A percentile compares a stretch with the other conserved stretches of the same genome.
These are phyloP conservation scores for Ursus arctos DNA, from an alignment of 2,113 vertebrate genomes.

Conservation along the genomic window DNA sequence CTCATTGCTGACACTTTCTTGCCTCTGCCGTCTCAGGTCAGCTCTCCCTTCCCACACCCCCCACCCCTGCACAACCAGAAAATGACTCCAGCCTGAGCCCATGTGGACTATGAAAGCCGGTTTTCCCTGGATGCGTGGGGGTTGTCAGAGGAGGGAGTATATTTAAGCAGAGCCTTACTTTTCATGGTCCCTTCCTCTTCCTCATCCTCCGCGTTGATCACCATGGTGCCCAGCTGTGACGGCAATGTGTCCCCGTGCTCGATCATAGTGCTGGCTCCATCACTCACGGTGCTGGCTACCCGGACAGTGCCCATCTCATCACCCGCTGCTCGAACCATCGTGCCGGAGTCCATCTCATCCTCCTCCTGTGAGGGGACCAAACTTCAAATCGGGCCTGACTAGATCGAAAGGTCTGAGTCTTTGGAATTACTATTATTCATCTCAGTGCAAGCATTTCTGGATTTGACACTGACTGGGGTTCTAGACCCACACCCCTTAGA, in stretches of 20 bases:
- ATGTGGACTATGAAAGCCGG: neutral
- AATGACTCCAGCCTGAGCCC: neutral
- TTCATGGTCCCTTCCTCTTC: constrained; percentile 97
- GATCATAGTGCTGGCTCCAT: constrained; percentile 91
- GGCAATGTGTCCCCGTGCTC: constrained; percentile 92
- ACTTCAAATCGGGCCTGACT: neutral
- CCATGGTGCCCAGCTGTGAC: constrained; percentile 95
- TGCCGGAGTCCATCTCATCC: constrained; percentile 94
- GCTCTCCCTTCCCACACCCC: neutral
- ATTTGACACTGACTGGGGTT: neutral
- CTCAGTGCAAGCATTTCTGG: neutral
- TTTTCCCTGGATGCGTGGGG: neutral
- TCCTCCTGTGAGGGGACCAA: constrained; percentile 90
- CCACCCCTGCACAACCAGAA: neutral
- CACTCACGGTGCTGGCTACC: constrained; percentile 88
- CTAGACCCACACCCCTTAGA: neutral
- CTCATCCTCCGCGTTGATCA: constrained; percentile 95
- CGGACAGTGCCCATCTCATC: constrained; percentile 92
- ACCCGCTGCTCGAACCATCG: constrained; percentile 93
- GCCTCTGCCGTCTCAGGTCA: neutral
- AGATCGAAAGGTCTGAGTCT: neutral
- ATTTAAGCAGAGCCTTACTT: constrained; percentile 87
- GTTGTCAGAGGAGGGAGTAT: neutral
- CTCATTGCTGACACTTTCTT: neutral
- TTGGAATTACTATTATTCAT: neutral